A percentile compares a stretch with the other conserved stretches of the same genome.
Evolutionary conservation across 2,888 invertebrate genomes (phyloP).

Genomic region (Lasioglossum vierecki): DNA sequence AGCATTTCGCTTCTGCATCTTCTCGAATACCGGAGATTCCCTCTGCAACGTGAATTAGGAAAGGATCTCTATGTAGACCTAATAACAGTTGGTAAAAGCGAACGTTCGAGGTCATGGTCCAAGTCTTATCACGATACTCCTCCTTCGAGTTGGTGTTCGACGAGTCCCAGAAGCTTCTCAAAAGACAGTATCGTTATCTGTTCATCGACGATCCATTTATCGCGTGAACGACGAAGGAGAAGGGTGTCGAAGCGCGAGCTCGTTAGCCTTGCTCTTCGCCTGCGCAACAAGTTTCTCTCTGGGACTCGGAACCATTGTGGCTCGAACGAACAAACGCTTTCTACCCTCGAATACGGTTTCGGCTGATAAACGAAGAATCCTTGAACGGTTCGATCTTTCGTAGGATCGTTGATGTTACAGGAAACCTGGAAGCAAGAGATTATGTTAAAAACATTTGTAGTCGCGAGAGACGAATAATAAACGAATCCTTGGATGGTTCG

Average conservation of each 20-base stretch:
- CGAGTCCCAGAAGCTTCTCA: background rate
- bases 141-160: background rate
- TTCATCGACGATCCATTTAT: background rate
- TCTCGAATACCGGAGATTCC: background rate
- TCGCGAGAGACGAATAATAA: too few relatives aligned
- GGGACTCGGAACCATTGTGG: conserved; percentile 61
- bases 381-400: background rate
- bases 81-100: background rate
- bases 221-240: background rate
- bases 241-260: conserved; percentile 8
- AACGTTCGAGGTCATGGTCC: background rate
- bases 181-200: background rate
- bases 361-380: background rate
- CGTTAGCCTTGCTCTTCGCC: conserved; percentile 51
- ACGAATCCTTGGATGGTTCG: too few relatives aligned
- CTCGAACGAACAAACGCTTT: conserved; percentile 24
- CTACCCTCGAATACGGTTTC: background rate
- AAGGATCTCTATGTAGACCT: background rate
- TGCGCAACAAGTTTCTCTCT: conserved; percentile 66
- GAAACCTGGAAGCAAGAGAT: background rate
- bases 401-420: background rate
- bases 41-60: background rate
- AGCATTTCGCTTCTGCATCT: background rate
- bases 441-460: background rate
- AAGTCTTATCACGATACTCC: background rate